A percentile compares a stretch with the other conserved stretches of the same genome.
Evolutionary conservation across 2,113 vertebrate genomes (phyloP).

Genomic region (Catagonus wagneri): DNA sequence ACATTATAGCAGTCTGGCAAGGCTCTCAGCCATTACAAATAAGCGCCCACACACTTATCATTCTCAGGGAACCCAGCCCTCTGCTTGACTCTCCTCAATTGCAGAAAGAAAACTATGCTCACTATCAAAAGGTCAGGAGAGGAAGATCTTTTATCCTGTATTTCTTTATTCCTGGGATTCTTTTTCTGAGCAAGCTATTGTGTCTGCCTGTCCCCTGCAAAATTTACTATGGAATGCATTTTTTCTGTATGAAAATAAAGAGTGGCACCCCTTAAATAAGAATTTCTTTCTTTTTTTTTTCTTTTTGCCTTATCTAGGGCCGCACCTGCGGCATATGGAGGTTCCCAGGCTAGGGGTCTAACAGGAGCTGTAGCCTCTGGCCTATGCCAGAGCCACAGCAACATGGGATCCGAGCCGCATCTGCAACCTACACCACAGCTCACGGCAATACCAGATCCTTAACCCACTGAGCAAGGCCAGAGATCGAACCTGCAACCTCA

Average conservation of each 20-base stretch:
- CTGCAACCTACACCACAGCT: no score
- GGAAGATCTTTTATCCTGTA: background rate
- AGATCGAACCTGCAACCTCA: no score
- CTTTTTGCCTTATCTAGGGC: no score
- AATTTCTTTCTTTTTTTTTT: no score
- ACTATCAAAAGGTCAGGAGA: no score
- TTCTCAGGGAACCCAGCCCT: slow-evolving; percentile 49
- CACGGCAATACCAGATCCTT: no score
- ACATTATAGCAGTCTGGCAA: slow-evolving; percentile 77
- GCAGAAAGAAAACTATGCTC: slow-evolving; percentile 48
- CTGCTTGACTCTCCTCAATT: slow-evolving; percentile 49
- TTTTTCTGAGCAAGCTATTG: background rate
- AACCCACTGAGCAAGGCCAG: no score
- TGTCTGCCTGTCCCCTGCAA: background rate
- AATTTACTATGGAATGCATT: background rate
- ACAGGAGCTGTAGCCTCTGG: no score
- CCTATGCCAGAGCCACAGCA: no score
- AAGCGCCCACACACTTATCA: slow-evolving; percentile 59
- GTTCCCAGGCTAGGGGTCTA: no score
- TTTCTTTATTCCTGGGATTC: slow-evolving; percentile 54
- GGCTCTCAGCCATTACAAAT: slow-evolving; percentile 78
- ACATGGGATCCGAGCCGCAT: no score
- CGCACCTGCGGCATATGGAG: no score
- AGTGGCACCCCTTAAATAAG: background rate
- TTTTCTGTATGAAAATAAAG: background rate